Evolutionary conservation across 2,888 invertebrate species (phyloP).

Genomic region (Oasisia sp.): DNA sequence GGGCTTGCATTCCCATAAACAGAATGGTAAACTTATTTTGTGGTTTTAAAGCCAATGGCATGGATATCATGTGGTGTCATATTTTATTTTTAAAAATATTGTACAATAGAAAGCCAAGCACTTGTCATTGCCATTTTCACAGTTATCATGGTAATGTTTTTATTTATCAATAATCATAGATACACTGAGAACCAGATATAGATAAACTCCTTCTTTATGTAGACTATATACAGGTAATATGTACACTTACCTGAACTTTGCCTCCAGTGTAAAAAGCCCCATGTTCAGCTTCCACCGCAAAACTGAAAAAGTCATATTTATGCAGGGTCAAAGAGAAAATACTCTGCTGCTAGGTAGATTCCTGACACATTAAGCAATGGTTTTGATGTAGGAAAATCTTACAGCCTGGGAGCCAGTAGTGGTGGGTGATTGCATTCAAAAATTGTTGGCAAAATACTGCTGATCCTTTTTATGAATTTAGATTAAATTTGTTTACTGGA

Average conservation of each 20-base stretch:
- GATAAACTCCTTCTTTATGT: not conserved
- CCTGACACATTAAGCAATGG: too few species aligned
- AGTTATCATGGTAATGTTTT: too few species aligned
- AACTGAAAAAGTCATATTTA: constrained; percentile 48
- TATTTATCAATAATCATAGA: not conserved
- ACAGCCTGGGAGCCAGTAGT: too few species aligned
- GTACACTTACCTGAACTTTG: constrained; percentile 55
- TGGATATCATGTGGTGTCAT: too few species aligned
- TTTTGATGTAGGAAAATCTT: too few species aligned
- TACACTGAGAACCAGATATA: not conserved
- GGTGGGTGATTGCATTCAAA: too few species aligned
- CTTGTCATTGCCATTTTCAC: not conserved
- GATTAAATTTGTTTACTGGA: too few species aligned
- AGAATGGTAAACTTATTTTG: too few species aligned
- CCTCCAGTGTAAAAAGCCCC: constrained; percentile 64
- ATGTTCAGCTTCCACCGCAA: constrained; percentile 56
- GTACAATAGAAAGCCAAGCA: not conserved
- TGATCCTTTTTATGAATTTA: too few species aligned
- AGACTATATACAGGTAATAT: not conserved
- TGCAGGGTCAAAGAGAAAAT: not conserved
- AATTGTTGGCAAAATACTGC: too few species aligned
- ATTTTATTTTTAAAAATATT: not conserved
- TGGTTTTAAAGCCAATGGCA: too few species aligned
- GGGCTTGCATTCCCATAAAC: too few species aligned
- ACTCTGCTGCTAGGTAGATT: not conserved